Evolutionary conservation across 2,888 invertebrate species (phyloP).

Genomic region (Uloborus plumipes): DNA sequence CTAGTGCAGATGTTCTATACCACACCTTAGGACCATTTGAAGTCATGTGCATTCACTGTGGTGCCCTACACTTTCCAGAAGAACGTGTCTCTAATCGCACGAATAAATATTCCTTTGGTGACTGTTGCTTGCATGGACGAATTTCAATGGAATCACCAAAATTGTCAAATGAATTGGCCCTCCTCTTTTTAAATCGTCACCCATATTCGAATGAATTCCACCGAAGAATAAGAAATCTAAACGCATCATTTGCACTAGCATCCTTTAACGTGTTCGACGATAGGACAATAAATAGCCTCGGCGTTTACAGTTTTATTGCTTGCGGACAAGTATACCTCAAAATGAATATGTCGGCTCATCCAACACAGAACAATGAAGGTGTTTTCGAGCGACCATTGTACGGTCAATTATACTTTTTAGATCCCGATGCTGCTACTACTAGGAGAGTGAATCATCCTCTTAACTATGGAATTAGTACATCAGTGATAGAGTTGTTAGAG

Average conservation of each 20-base stretch:
- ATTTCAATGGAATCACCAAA: background rate
- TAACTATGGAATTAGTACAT: background rate
- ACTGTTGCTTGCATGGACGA: conserved; percentile 12
- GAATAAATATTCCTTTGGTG: background rate
- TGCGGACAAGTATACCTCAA: background rate
- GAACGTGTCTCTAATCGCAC: conserved; percentile 3
- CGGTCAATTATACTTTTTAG: background rate
- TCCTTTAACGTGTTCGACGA: too few relatives aligned
- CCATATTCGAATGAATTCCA: background rate
- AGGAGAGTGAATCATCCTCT: background rate
- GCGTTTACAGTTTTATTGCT: too few relatives aligned
- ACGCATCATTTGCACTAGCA: too few relatives aligned
- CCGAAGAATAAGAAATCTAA: background rate
- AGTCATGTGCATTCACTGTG: too few relatives aligned
- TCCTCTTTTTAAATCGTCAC: background rate
- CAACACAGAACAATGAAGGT: background rate
- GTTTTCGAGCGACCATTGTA: too few relatives aligned
- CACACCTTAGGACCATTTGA: too few relatives aligned
- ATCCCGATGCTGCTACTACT: background rate
- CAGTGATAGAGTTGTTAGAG: background rate
- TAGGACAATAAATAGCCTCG: too few relatives aligned
- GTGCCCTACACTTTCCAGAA: background rate
- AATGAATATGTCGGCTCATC: conserved; percentile 4
- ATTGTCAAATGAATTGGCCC: background rate
- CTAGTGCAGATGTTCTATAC: too few relatives aligned